Base-by-base conservation (phyloP, 2,888 invertebrate genomes). In the Heliconius ethilla region DNA sequence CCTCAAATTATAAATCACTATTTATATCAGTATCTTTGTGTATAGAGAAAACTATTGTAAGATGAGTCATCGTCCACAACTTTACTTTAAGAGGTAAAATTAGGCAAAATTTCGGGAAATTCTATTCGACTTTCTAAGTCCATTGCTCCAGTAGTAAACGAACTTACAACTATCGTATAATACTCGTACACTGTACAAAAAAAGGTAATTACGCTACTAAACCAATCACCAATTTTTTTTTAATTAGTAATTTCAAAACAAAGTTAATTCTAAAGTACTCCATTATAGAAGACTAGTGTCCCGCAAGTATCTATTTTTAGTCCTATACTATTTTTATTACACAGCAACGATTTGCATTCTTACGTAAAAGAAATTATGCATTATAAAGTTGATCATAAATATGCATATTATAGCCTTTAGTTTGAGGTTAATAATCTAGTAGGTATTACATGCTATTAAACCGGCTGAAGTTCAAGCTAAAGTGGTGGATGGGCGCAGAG, bases 281-380 rank as follows among this genome's bases (percentile, higher is more conserved):
- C n/a, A n/a, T 67, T 11, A 67, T n/a, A 10, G 11, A 67, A n/a
- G 0, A 67, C 66, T 67, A 33, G 66, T 37, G 66, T 67, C 37
- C 37, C 33, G n/a, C 66, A 67, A 37, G 66, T 67, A 37, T 37
- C n/a, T 67, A 67, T 37, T 67, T 67, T n/a, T 67, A 67, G 66
- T n/a, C 66, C 66, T n/a, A 22, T 67, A n/a, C 66, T 66, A 66
- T 66, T 66, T 66, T 37, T 37, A 37, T 37, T 37, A n/a, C 37
- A n/a, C n/a, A 11, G 3, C 13, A n/a, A 22, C 66, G 27, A 37
- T 67, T 67, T n/a, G 13, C 40, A 67, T 67, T 67, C 67, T 67
- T 67, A 67, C 67, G 40, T 67, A 40, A 67, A 67, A 67, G n/a
- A 67, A 67, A 40, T 40, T 67, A 40, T 40, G 67, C 67, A 25